Base-by-base conservation (phyloP, 2,797 vertebrate species). In the Sebastes glaucus region DNA sequence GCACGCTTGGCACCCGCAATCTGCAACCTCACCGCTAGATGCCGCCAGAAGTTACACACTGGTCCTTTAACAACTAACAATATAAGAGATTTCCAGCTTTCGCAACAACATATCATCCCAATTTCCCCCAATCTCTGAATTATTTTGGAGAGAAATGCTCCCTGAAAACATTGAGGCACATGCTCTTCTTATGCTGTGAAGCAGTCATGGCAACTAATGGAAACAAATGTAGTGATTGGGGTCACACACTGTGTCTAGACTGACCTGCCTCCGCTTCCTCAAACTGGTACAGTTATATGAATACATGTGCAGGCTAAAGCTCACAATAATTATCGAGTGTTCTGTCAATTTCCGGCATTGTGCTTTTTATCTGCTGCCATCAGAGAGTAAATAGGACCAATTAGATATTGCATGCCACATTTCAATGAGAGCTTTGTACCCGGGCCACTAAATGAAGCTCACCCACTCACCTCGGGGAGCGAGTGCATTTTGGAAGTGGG, bases 351-450 rank as follows among this genome's bases (percentile, higher is more conserved):
- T n/a, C 14, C 55, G 25, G 49, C 71, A 71, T 82, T 84, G 72
- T 77, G 20, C 23, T 77, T 81, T 63, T 64, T 46, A 88, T 78
- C 70, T 60, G 49, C 71, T 78, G 65, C 78, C 71, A 84, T 75
- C n/a, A 69, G 71, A 81, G 52, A 9, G 2, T 72, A 82, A 82
- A 71, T 23, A 64, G 55, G 13, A 61, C 18, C 38, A 67, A 66
- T 77, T 57, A 42, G 42, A 79, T 63, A 55, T 61, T 60, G 79
- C 70, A 32, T 46, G 77, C 60, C 60, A 85, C 49, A 76, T 81
- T 83, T 78, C 35, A 87, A 73, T 71, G 11, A 62, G 35, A 64
- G 71, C 71, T 82, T 74, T 77, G 76, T 74, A 60, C 27, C 30
- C 13, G 0, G 42, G 70, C 23, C 60, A 81, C 82, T 52, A 81